Base-by-base conservation (phyloP, 2,888 invertebrate genomes). In the Xylota segnis region DNA sequence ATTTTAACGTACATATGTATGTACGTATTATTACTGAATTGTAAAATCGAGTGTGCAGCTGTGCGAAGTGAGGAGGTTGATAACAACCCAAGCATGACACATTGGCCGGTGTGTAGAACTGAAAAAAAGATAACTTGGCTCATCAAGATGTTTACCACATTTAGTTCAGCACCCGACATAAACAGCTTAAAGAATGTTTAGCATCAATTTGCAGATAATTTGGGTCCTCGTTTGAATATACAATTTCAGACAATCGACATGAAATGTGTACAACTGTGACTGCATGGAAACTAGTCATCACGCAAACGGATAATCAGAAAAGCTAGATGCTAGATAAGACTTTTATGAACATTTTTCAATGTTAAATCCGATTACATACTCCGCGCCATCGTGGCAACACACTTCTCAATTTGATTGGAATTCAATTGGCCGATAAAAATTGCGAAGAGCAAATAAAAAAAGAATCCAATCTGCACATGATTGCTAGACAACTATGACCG, bases 11-110 rank as follows among this genome's bases (percentile, higher is more conserved):
- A n/a, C n/a, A n/a, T n/a, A n/a, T n/a, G n/a, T n/a, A n/a, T n/a
- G n/a, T n/a, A n/a, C n/a, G n/a, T 50, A 47, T 29, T 52, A 52
- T 52, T 52, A 27, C 6, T 7, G n/a, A 54, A 32, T 54, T 54
- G 16, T 56, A 9, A 18, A 59, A 32, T n/a, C 14, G 10, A 40
- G 32, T 61, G 12, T 23, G 37, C 59, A 59, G 23, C n/a, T 59
- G 59, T 40, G 27, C 43, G 12, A 12, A 43, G 27, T 3, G 16
- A 27, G 1, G 16, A 43, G 12, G 23, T n/a, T 43, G 43, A 61
- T n/a, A 61, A 43, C 9, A 34, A 12, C 12, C 6, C 34, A 4
- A 6, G 23, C 9, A n/a, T 59, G 58, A 37, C 37, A 6, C 18
- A 59, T 32, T 34, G 16, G 0, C 4, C 10, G 34, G 10, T 1